Evolutionary conservation across 2,888 invertebrate species (phyloP).

Genomic region (Byasa hedistus): DNA sequence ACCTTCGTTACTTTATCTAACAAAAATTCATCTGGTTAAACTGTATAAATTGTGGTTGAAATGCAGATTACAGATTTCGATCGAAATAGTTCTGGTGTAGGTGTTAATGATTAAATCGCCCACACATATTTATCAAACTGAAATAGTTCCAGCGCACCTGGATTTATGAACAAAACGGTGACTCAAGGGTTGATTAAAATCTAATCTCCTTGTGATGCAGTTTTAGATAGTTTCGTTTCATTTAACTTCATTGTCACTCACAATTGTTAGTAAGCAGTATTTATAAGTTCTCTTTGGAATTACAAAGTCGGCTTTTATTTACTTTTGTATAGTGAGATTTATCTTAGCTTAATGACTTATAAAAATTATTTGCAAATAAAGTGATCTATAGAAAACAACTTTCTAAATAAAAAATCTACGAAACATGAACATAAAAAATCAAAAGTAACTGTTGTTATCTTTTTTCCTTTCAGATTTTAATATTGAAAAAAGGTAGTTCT

Average conservation of each 20-base stretch:
- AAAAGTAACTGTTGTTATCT: not conserved
- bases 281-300: no score
- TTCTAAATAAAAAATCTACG: not conserved
- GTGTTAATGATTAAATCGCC: slow-evolving; percentile 26
- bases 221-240: not conserved
- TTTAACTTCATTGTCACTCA: no score
- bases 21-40: not conserved
- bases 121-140: slow-evolving; percentile 28
- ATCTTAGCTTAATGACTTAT: no score
- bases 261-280: no score
- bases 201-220: not conserved
- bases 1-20: not conserved
- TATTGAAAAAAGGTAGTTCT: not conserved
- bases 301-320: no score
- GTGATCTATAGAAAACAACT: not conserved
- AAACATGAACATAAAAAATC: no score
- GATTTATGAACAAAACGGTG: slow-evolving; percentile 20
- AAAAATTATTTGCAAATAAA: no score
- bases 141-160: slow-evolving; percentile 30
- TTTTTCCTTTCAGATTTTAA: not conserved
- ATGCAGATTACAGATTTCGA: slow-evolving; percentile 11
- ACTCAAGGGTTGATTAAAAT: slow-evolving; percentile 11
- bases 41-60: not conserved
- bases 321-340: no score
- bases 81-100: slow-evolving; percentile 26